Conservation (phyloP, 2,113 vertebrate genomes). For the Plecotus auritus region DNA sequence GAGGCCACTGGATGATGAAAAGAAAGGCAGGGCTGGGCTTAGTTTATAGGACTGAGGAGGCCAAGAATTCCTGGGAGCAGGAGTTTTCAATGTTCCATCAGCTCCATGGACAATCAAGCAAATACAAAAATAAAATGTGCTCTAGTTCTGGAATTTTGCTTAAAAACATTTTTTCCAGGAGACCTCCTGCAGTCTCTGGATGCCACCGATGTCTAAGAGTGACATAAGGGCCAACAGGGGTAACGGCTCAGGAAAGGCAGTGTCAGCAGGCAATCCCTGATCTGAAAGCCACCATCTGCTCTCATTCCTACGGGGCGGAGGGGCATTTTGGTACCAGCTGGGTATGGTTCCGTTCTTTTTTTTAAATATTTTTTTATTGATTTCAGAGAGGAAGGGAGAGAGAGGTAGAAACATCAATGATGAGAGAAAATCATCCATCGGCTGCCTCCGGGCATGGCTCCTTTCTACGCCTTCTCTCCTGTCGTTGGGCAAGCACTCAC, state of each 20-base stretch:
- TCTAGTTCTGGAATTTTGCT: neutral
- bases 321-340: neutral
- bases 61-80: conserved; percentile 36
- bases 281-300: neutral
- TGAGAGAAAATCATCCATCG: no score
- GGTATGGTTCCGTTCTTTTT: no score
- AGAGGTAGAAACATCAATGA: no score
- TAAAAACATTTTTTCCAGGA: neutral
- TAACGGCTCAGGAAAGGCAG: neutral
- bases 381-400: no score
- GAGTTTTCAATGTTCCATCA: conserved; percentile 36
- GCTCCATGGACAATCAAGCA: conserved; percentile 12
- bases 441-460: neutral
- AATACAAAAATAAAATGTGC: conserved; percentile 10
- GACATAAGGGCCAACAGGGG: neutral
- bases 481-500: neutral
- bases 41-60: neutral
- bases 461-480: neutral
- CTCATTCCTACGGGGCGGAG: neutral
- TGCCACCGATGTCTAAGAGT: neutral
- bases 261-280: neutral
- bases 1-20: conserved; percentile 4
- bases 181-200: neutral
- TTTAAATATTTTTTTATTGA: no score
- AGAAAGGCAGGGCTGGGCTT: conserved; percentile 5